Evolutionary conservation across 2,888 invertebrate species (phyloP), one percentile per base, ranked within the genome.

Genomic region (Xestobium rufovillosum): DNA sequence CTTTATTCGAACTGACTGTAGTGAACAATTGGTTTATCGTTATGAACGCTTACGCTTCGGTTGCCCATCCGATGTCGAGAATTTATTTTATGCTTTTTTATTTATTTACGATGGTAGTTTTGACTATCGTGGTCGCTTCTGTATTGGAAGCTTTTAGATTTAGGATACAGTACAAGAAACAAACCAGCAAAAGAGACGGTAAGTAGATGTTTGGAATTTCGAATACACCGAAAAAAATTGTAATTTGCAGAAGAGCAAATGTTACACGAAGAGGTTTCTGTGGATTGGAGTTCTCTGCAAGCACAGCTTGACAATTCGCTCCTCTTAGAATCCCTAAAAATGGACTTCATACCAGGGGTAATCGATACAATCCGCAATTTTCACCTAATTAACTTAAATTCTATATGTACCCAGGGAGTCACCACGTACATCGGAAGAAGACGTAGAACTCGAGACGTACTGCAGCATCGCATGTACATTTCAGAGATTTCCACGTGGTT

Each of bases 21-120:
- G 88, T 90, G 38, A 91, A 90, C 64, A 90, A 90, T 66, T 91
- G 91, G 91, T 89, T 90, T 55, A 84, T 89, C 38, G 75, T 88
- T 14, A 91, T 91, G 91, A 86, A 89, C 59, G 89, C 83, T 1
- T 85, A 81, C 57, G 82, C 83, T 1, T 70, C 75, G 1, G 80
- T 80, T 11, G 75, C 78, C 1, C 73, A 78, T 32, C 73, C 80
- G 54, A 83, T 81, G 65, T 82, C 82, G 36, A 70, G 89, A 48
- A 65, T 84, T n/a, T 91, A 83, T 60, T 90, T 91, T 59, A 90
- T 90, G 84, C 69, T 76, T 25, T 91, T 90, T 68, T 90, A 89
- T 63, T 68, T 91, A 32, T 81, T 85, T 52, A 90, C 87, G 35
- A 88, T 90, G 89, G 86, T 83, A 42, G 87, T 91, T n/a, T 68